Evolutionary conservation across 2,797 vertebrate species (phyloP).

Genomic region (Syngnathus rostellatus): DNA sequence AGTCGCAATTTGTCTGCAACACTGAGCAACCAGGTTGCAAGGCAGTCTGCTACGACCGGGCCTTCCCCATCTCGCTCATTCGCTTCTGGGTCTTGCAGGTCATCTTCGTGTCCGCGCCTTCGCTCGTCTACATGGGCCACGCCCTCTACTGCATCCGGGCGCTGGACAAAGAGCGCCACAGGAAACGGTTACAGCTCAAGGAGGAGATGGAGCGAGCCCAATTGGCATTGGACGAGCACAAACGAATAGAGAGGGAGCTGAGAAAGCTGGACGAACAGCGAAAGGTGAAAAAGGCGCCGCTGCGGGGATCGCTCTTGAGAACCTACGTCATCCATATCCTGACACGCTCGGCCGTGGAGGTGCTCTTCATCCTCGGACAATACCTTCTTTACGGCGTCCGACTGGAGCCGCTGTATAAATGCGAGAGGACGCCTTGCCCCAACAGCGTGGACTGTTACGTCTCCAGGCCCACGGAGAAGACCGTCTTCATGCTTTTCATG

Average conservation of each 20-base stretch:
- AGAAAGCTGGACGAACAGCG: conserved; percentile 81
- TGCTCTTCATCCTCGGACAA: conserved; percentile 88
- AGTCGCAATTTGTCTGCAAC: conserved; percentile 88
- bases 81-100: conserved; percentile 93
- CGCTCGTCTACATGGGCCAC: conserved; percentile 89
- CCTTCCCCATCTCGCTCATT: conserved; percentile 90
- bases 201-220: conserved; percentile 74
- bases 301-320: conserved; percentile 81
- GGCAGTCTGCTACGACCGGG: conserved; percentile 84
- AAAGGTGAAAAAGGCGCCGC: conserved; percentile 82
- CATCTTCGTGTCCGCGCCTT: conserved; percentile 89
- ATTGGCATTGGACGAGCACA: conserved; percentile 70
- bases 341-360: conserved; percentile 82
- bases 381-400: conserved; percentile 85
- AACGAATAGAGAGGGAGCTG: conserved; percentile 77
- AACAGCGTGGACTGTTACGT: conserved; percentile 93
- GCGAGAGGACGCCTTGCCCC: conserved; percentile 81
- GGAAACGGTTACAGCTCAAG: conserved; percentile 70
- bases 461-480: conserved; percentile 91
- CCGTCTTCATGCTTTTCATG: conserved; percentile 96
- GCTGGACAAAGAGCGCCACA: conserved; percentile 83
- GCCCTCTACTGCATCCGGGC: conserved; percentile 81
- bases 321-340: conserved; percentile 92
- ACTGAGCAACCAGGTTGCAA: conserved; percentile 90
- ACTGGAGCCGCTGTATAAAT: conserved; percentile 83